Evolutionary conservation across 2,797 vertebrate species (phyloP).

Genomic region (Arrhamphus sclerolepis): DNA sequence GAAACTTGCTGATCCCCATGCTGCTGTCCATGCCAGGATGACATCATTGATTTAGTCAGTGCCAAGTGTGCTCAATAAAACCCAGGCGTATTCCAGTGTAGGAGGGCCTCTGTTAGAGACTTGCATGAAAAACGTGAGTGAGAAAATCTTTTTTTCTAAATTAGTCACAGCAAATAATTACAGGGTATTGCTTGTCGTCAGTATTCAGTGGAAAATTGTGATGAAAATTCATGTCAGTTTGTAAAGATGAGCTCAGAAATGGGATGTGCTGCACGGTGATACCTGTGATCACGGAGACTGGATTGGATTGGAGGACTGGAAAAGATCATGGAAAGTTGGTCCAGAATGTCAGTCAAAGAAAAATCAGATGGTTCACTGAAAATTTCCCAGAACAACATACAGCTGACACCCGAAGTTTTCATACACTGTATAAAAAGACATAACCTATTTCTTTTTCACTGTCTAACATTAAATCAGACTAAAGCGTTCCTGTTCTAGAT

Average conservation of each 20-base stretch:
- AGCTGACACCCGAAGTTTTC: too few species aligned
- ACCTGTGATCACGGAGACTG: too few species aligned
- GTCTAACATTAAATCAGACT: too few species aligned
- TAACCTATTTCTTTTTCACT: too few species aligned
- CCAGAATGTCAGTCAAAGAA: neutral
- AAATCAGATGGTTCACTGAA: neutral
- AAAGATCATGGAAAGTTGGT: too few species aligned
- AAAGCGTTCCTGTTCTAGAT: too few species aligned
- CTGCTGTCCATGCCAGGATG: slow-evolving; percentile 71
- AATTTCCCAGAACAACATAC: too few species aligned
- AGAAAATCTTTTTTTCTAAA: slow-evolving; percentile 68
- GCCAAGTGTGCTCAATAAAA: slow-evolving; percentile 78
- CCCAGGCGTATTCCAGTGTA: slow-evolving; percentile 70
- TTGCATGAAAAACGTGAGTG: slow-evolving; percentile 58
- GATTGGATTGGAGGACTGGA: too few species aligned
- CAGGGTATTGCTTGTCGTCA: slow-evolving; percentile 39
- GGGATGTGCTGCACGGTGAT: slow-evolving; percentile 6
- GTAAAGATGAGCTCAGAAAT: slow-evolving; percentile 2
- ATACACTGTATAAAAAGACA: too few species aligned
- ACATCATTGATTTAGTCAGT: slow-evolving; percentile 72
- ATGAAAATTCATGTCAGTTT: slow-evolving; percentile 11
- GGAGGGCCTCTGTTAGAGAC: slow-evolving; percentile 69
- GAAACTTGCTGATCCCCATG: slow-evolving; percentile 74
- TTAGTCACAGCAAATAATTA: slow-evolving; percentile 48
- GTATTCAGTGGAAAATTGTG: slow-evolving; percentile 25